Evolutionary conservation across 2,888 invertebrate genomes (phyloP).

Genomic region (Chymomyza caudatula): DNA sequence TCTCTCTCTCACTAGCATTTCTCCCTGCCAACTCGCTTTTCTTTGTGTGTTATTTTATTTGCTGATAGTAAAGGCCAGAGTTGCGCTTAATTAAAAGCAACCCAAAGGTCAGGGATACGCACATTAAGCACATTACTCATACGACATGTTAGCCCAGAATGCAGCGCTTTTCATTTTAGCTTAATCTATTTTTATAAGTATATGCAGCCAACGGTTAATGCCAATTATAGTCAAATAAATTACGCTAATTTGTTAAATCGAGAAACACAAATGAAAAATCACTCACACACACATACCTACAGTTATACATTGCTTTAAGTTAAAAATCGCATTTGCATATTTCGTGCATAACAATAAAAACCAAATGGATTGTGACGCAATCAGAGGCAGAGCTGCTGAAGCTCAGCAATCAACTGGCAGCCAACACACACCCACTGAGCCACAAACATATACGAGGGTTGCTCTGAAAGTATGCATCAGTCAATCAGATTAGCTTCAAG

Average conservation of each 20-base stretch:
- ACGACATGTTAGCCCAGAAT: slow-evolving; percentile 51
- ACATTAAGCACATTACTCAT: slow-evolving; percentile 59
- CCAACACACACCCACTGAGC: background rate
- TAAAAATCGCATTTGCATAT: slow-evolving; percentile 69
- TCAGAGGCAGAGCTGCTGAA: slow-evolving; percentile 28
- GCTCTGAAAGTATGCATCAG: background rate
- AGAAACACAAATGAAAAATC: slow-evolving; percentile 4
- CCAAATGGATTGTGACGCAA: slow-evolving; percentile 64
- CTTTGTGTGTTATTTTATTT: background rate
- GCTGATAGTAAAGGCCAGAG: background rate
- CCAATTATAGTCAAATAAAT: slow-evolving; percentile 70
- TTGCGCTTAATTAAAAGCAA: background rate
- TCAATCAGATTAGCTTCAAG: too few species aligned
- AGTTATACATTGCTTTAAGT: slow-evolving; percentile 26
- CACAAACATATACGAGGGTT: background rate
- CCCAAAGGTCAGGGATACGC: slow-evolving; percentile 37
- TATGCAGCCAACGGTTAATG: slow-evolving; percentile 1
- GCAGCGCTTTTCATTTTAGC: background rate
- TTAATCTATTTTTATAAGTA: background rate
- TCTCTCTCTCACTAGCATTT: background rate
- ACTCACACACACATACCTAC: slow-evolving; percentile 9
- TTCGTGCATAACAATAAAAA: slow-evolving; percentile 67
- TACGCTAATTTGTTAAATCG: slow-evolving; percentile 66
- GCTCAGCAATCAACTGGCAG: slow-evolving; percentile 5
- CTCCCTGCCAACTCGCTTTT: too few species aligned